Evolutionary conservation across 1,140 invertebrate species (phyloP).

Genomic region (Goniozus legneri): DNA sequence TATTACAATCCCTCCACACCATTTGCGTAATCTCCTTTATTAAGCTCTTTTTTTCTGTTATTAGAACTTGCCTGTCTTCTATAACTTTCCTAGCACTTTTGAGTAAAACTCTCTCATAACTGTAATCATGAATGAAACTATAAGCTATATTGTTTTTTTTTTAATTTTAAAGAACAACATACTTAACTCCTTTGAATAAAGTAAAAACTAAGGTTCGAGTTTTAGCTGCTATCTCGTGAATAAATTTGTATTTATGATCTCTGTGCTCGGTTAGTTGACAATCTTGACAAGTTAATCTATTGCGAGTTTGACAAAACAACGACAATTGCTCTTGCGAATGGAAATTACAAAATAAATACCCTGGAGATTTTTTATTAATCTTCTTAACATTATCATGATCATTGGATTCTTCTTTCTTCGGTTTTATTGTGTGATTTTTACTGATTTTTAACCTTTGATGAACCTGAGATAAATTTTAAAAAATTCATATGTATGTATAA

Average conservation of each 20-base stretch:
- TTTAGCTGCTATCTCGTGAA: conserved; percentile 80
- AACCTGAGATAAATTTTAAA: conserved; percentile 41
- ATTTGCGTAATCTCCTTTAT: conserved; percentile 82
- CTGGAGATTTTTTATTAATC: conserved; percentile 52
- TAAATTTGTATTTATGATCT: conserved; percentile 91
- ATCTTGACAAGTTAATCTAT: conserved; percentile 85
- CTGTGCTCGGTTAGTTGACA: conserved; percentile 86
- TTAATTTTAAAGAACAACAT: conserved; percentile 15
- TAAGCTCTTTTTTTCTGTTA: conserved; percentile 76
- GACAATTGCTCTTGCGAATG: conserved; percentile 81
- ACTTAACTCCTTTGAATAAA: conserved; percentile 75
- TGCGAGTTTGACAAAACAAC: conserved; percentile 88
- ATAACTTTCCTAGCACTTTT: conserved; percentile 84
- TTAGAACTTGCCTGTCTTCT: conserved; percentile 75
- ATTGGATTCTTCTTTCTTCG: conserved; percentile 71
- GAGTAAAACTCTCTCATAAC: conserved; percentile 77
- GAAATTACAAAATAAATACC: conserved; percentile 67
- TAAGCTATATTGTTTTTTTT: conserved; percentile 1
- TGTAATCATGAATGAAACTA: conserved; percentile 38
- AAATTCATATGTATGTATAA: not conserved
- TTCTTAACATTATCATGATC: conserved; percentile 54
- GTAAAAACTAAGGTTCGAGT: conserved; percentile 67
- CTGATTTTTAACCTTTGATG: conserved; percentile 82
- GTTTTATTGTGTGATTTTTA: conserved; percentile 87
- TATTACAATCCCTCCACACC: conserved; percentile 73